Evolutionary conservation across 2,113 vertebrate species (phyloP).

Genomic region (Malurus cyaneus): DNA sequence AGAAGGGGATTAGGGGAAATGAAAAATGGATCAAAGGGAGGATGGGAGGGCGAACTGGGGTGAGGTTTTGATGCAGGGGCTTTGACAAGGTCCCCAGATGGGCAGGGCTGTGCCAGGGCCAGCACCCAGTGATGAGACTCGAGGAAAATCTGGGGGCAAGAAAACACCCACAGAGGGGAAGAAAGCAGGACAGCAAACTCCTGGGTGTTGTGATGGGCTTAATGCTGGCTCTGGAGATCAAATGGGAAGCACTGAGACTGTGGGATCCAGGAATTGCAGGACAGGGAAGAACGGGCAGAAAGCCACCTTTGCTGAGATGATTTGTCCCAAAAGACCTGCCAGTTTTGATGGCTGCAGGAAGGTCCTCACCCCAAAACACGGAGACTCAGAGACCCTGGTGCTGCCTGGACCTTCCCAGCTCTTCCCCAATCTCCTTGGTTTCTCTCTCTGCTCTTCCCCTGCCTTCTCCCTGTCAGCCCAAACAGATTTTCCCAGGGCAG

Average conservation of each 20-base stretch:
- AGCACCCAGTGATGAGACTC: not conserved
- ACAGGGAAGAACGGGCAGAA: not conserved
- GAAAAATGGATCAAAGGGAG: not conserved
- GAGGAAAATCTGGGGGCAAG: not conserved
- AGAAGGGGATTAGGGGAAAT: not conserved
- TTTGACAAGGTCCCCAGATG: not conserved
- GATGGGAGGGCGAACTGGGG: not conserved
- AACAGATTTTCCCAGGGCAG: not conserved
- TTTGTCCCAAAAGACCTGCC: not conserved
- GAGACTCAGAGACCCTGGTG: not conserved
- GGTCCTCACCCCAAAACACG: not conserved
- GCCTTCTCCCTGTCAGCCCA: not conserved
- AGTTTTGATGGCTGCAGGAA: not conserved
- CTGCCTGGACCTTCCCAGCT: not conserved
- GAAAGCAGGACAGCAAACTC: not conserved
- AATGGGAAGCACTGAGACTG: not conserved
- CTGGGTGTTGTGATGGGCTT: not conserved
- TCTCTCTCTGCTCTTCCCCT: not conserved
- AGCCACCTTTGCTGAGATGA: accelerated
- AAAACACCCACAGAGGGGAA: not conserved
- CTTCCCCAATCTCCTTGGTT: not conserved
- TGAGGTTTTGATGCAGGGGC: not conserved
- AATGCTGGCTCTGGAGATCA: not conserved
- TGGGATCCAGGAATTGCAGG: not conserved
- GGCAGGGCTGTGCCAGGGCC: not conserved